Percentiles rank a stretch among this genome's conserved stretches.
These are phyloP conservation scores for Cottus gobio DNA, from an alignment of 2,113 vertebrate genomes.

Conservation along the genomic window DNA sequence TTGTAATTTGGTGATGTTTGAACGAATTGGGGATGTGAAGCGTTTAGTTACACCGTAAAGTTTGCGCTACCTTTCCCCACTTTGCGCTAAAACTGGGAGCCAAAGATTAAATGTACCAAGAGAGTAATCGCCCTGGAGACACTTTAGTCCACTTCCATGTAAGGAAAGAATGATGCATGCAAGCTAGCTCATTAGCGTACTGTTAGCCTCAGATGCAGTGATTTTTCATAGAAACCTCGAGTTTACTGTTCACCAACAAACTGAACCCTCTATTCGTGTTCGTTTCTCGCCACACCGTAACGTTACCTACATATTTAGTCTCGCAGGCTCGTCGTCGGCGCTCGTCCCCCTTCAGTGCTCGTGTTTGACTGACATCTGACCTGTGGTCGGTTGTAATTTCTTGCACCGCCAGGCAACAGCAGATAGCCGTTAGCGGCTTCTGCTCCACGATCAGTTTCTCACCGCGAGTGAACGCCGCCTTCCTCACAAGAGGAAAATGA, in stretches of 20 bases:
- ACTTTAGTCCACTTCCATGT: slow-evolving; percentile 20
- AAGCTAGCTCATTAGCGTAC: background rate
- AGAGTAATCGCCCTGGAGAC: background rate
- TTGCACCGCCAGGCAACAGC: fast-evolving
- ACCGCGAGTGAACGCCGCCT: background rate
- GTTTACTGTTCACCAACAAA: background rate
- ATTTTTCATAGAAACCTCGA: background rate
- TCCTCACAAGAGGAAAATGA: background rate
- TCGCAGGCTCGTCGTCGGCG: background rate
- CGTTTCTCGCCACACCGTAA: background rate
- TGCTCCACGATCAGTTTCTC: slow-evolving; percentile 13
- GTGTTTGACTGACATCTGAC: slow-evolving; percentile 16
- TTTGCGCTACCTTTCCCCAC: background rate
- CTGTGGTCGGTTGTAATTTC: background rate
- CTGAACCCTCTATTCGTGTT: background rate
- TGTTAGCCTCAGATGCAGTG: background rate
- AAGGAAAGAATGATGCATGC: slow-evolving; percentile 29
- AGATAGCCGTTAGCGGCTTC: background rate
- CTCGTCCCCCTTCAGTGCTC: background rate
- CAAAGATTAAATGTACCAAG: background rate
- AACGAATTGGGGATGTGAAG: fast-evolving
- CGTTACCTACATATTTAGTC: slow-evolving; percentile 65
- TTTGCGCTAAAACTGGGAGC: background rate
- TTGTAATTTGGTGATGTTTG: too few relatives aligned
- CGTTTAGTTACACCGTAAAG: background rate